Base-by-base conservation (phyloP, 2,888 invertebrate species). In the Schizotus pectinicornis region DNA sequence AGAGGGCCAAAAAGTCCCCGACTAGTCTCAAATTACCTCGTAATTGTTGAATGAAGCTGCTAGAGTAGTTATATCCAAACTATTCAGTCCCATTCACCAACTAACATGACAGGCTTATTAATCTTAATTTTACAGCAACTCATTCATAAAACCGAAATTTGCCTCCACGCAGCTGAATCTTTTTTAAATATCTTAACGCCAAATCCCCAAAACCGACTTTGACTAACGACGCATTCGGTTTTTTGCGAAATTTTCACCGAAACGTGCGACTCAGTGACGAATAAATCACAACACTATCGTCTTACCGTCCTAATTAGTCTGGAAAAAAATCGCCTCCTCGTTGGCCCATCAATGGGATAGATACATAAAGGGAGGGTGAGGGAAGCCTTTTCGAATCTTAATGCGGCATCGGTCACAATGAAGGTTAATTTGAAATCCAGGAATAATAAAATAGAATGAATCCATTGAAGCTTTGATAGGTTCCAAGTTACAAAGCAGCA, bases 391-490 rank as follows among this genome's bases (percentile, higher is more conserved):
- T 14, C 35, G 38, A 50, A 55, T 33, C 52, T 52, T 54, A 63
- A 56, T 49, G 57, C 65, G 63, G 59, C 64, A 64, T 61, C 59
- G 7, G 9, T 62, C 66, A 76, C 76, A 77, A 77, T 77, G 73
- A 72, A 69, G 74, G 74, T 74, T 77, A 77, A 76, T 77, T 76
- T 73, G 67, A 72, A 75, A 75, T 75, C 74, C 74, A 56, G 67
- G 73, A 73, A 74, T 74, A 73, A 74, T 74, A 72, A 73, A 73
- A 72, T 22, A 22, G 22, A 22, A 22, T 66, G 67, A 70, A 69
- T 59, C 65, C 66, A 67, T 67, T 69, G 68, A 66, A 61, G 72
- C 74, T 75, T 75, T 74, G 74, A 75, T 68, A 72, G 72, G 62
- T n/a, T 22, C 68, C 47, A 41, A 64, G 67, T 69, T 69, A 74